Conservation (phyloP, 1,140 invertebrate genomes). For the Leptinotarsa lineolata region DNA sequence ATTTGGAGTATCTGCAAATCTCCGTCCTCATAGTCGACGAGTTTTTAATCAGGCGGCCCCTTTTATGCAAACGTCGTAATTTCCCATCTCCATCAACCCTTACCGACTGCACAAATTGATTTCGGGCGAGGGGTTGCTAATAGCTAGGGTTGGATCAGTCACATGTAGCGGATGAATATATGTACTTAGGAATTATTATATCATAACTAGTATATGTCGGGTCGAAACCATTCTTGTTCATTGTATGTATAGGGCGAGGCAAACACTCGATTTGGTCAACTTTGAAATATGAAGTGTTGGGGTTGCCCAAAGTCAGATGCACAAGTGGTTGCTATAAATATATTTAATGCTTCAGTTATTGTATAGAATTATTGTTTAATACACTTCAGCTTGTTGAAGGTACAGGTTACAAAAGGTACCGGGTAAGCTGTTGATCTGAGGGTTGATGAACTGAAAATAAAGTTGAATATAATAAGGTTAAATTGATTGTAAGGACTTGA, state of each 20-base stretch:
- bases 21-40: slow-evolving; percentile 36
- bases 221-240: slow-evolving; percentile 2
- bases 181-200: slow-evolving; percentile 57
- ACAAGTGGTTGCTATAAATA: slow-evolving; percentile 55
- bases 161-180: slow-evolving; percentile 46
- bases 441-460: not conserved
- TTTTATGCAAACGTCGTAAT: slow-evolving; percentile 50
- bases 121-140: slow-evolving; percentile 46
- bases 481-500: too few relatives aligned
- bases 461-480: not conserved
- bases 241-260: not conserved
- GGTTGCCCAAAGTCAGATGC: slow-evolving; percentile 54
- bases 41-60: slow-evolving; percentile 49
- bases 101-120: slow-evolving; percentile 53
- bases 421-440: not conserved
- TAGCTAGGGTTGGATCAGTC: slow-evolving; percentile 48
- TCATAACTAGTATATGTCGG: slow-evolving; percentile 52
- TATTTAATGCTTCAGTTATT: slow-evolving; percentile 50
- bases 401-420: not conserved
- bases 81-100: slow-evolving; percentile 47
- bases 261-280: slow-evolving; percentile 27
- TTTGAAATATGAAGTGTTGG: slow-evolving; percentile 32
- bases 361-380: slow-evolving; percentile 41
- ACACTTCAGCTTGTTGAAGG: slow-evolving; percentile 24
- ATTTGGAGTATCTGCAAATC: slow-evolving; percentile 42